Evolutionary conservation across 2,113 vertebrate species (phyloP).

Genomic region (Pardalotus punctatus): DNA sequence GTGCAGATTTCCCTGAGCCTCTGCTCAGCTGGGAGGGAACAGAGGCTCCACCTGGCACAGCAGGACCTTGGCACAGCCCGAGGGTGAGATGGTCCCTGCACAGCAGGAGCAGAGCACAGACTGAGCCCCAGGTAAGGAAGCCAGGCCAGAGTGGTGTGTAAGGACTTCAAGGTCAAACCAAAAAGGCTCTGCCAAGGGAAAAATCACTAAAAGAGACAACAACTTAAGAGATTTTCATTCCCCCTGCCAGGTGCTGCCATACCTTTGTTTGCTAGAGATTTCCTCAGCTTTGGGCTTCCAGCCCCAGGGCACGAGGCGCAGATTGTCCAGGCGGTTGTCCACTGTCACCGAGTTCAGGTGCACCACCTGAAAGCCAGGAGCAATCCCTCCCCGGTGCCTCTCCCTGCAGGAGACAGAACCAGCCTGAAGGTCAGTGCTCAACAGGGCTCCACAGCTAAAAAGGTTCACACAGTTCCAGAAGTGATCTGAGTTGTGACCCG

Average conservation of each 20-base stretch:
- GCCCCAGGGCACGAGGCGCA: slow-evolving; percentile 89
- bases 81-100: neutral
- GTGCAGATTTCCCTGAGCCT: neutral
- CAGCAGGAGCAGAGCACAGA: neutral
- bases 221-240: rapidly evolving
- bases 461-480: neutral
- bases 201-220: neutral
- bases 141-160: rapidly evolving
- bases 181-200: neutral
- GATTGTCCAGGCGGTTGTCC: slow-evolving; percentile 95
- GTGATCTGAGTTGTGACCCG: rapidly evolving
- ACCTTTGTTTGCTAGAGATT: slow-evolving; percentile 96
- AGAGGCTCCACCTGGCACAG: neutral
- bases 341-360: slow-evolving; percentile 96
- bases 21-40: neutral
- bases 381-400: slow-evolving; percentile 93
- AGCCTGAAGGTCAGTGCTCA: neutral
- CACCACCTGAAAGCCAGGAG: slow-evolving; percentile 94
- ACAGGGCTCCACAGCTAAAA: neutral
- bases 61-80: neutral
- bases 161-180: neutral
- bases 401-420: slow-evolving; percentile 78
- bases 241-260: neutral
- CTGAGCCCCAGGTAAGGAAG: neutral
- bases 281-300: slow-evolving; percentile 94